A percentile compares a stretch with the other conserved stretches of the same genome.
Evolutionary conservation across 1,140 invertebrate species (phyloP).

Genomic region (Aphelenchoides besseyi): DNA sequence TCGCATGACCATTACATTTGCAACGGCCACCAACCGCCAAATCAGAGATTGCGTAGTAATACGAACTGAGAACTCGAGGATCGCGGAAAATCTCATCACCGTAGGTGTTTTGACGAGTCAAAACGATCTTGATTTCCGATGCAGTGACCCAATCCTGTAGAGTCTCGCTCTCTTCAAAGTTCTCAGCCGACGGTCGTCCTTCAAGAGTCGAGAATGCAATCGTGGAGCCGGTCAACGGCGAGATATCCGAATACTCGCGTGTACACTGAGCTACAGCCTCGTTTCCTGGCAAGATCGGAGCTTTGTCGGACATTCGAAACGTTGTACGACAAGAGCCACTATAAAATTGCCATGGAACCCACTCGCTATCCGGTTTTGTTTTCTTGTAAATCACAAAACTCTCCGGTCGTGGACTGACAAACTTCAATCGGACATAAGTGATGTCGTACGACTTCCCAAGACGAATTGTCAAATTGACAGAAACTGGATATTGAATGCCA

Average conservation of each 20-base stretch:
- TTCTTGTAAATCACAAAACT: constrained; percentile 94
- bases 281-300: constrained; percentile 66
- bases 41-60: constrained; percentile 96
- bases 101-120: constrained; percentile 91
- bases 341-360: constrained; percentile 96
- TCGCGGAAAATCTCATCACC: constrained; percentile 96
- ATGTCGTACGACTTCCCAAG: constrained; percentile 89
- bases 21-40: constrained; percentile 80
- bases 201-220: constrained; percentile 93
- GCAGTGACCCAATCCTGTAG: constrained; percentile 98
- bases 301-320: constrained; percentile 75
- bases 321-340: constrained; percentile 83
- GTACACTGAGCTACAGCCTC: constrained; percentile 87
- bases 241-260: constrained; percentile 93
- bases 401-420: constrained; percentile 88
- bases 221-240: constrained; percentile 86
- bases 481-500: constrained; percentile 79
- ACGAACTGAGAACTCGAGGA: constrained; percentile 84
- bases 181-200: constrained; percentile 82
- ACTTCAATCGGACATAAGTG: constrained; percentile 86
- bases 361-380: constrained; percentile 71
- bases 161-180: constrained; percentile 81
- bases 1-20: constrained; percentile 88
- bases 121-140: constrained; percentile 80
- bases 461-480: constrained; percentile 84